A percentile compares a stretch with the other conserved stretches of the same genome.
Conservation (phyloP, 2,888 invertebrate species). For the Drosophila anomalata region DNA sequence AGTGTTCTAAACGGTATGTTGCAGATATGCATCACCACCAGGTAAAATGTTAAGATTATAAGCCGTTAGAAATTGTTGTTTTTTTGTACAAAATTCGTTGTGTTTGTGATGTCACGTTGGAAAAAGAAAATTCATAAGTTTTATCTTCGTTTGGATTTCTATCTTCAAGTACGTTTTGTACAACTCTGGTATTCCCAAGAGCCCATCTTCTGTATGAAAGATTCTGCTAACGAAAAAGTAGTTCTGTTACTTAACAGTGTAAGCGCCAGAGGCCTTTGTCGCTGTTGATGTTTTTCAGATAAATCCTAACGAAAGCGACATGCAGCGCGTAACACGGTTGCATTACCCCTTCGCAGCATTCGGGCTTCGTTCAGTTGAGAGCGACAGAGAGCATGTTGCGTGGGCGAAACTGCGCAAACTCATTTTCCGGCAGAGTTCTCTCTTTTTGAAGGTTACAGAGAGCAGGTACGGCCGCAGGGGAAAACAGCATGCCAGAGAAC, state of each 20-base stretch:
- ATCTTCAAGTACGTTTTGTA: neutral
- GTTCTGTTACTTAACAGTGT: constrained; percentile 47
- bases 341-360: constrained; percentile 57
- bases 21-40: too few species aligned
- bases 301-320: constrained; percentile 69
- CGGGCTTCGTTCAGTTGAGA: constrained; percentile 46
- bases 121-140: neutral
- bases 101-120: neutral
- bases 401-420: neutral
- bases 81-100: too few species aligned
- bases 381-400: constrained; percentile 52
- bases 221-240: neutral
- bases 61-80: too few species aligned
- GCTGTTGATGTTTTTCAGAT: constrained; percentile 46
- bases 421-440: too few species aligned
- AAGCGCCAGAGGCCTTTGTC: constrained; percentile 26
- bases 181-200: neutral
- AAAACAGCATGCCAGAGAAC: neutral
- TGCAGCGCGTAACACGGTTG: constrained; percentile 49
- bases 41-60: too few species aligned
- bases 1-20: too few species aligned
- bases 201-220: neutral
- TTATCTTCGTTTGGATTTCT: neutral
- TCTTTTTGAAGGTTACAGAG: neutral
- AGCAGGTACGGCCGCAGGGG: neutral